Base-by-base conservation (phyloP, 2,797 vertebrate genomes). In the Pangasius krempfi region DNA sequence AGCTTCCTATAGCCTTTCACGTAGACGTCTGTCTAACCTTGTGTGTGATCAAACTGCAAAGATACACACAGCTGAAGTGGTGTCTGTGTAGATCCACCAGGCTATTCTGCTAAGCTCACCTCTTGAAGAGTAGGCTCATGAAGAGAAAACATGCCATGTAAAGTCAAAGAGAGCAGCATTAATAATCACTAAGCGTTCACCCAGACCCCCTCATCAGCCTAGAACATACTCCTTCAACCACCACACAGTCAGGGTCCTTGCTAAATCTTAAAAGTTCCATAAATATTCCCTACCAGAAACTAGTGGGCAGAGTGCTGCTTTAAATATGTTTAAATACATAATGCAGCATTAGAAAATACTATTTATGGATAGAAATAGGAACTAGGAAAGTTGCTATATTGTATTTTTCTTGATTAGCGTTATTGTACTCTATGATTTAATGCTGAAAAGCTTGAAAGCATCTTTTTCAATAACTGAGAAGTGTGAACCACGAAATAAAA, bases 121-220 rank as follows among this genome's bases (percentile, higher is more conserved):
- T 73, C 73, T 85, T 62, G 6, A 73, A 85, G 56, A 58, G 40
- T 72, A 86, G 60, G 54, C 84, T 89, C 82, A 89, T 88, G 83
- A 76, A 84, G 56, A 30, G 33, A 87, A 86, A 27, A 76, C 68
- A 66, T 58, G 64, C 68, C 79, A 68, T 60, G 70, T 78, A 86
- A 86, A 87, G n/a, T 52, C 66, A 83, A 80, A 54, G n/a, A 72
- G 54, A 87, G 18, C n/a, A 72, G 86, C 20, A 47, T 79, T 90
- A 72, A 86, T 86, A 85, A 86, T 83, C 88, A 85, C 83, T 47
- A 80, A 86, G 75, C 13, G 13, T 89, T 81, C 88, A 81, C 33
- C 40, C 86, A 76, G 83, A 86, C 70, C 20, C 62, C 37, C 73
- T 54, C 60, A 78, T 75, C 72, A 64, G 40, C 54, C 83, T 70